phyloP scores from a whole-genome alignment of 2,888 invertebrate genomes.

The Eupelmus urozonus region DNA sequence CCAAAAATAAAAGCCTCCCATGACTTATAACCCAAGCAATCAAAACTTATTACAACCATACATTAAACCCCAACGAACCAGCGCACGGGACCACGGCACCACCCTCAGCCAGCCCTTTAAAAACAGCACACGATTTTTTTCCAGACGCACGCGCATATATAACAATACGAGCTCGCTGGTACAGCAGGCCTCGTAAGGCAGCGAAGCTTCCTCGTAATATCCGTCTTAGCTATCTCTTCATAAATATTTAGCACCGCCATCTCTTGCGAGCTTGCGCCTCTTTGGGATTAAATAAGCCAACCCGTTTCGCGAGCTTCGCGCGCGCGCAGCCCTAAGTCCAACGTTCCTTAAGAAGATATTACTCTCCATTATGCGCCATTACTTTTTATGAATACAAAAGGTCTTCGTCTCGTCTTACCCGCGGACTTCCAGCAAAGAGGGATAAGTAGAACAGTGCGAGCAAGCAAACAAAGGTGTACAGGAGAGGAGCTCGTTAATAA shows the following conservation, averaged over 20 bases:
- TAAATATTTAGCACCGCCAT: conserved; percentile 59
- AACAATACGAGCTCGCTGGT: conserved; percentile 7
- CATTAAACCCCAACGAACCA: background rate
- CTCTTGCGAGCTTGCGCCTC: too few species aligned
- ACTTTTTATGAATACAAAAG: conserved; percentile 59
- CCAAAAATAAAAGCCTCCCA: background rate
- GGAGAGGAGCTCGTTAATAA: conserved; percentile 2
- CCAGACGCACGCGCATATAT: conserved; percentile 16
- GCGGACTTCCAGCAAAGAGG: background rate
- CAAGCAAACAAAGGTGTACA: background rate
- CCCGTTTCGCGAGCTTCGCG: conserved; percentile 32
- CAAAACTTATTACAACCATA: conserved; percentile 24
- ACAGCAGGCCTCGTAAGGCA: too few species aligned
- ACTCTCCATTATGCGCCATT: conserved; percentile 57
- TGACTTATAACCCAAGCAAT: background rate
- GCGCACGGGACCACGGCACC: too few species aligned
- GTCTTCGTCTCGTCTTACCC: conserved; percentile 6
- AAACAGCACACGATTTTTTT: conserved; percentile 23
- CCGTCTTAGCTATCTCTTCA: conserved; percentile 57
- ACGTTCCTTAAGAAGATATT: conserved; percentile 56
- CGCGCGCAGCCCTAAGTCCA: background rate
- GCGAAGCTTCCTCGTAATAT: conserved; percentile 45
- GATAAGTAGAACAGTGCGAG: conserved; percentile 13
- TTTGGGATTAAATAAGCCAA: conserved; percentile 58
- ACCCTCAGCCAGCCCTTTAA: background rate